Percentiles rank a stretch among this genome's conserved stretches.
phyloP scores from a whole-genome alignment of 2,113 vertebrate species.

The Pollimyrus isidori region DNA sequence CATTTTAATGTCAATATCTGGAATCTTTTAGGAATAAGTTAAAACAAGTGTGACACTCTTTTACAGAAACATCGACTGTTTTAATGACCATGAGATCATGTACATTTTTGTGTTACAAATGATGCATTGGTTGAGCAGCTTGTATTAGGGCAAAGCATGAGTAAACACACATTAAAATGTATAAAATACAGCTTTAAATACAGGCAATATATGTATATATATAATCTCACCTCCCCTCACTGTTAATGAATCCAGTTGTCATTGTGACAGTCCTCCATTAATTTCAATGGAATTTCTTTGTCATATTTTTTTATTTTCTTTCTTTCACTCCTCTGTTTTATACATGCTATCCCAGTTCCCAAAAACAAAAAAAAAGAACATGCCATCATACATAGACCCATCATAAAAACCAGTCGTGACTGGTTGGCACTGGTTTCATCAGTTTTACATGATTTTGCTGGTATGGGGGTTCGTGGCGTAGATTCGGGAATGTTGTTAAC shows the following conservation, averaged over 20 bases:
- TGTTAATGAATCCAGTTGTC: constrained; percentile 34
- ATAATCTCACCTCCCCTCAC: background rate
- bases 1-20: background rate
- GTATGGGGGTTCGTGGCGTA: constrained; percentile 20
- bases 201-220: background rate
- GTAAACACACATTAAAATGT: background rate
- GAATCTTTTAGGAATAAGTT: background rate
- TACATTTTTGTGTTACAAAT: background rate
- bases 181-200: constrained; percentile 1
- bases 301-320: constrained; percentile 14
- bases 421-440: constrained; percentile 26
- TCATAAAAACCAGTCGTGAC: constrained; percentile 35
- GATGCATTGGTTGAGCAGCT: background rate
- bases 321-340: constrained; percentile 38
- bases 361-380: constrained; percentile 43
- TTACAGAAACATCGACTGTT: background rate
- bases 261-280: constrained; percentile 45
- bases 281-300: constrained; percentile 49
- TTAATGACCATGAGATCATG: background rate
- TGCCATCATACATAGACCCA: constrained; percentile 46
- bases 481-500: constrained; percentile 42
- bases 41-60: background rate
- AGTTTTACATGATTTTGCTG: constrained; percentile 29
- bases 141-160: background rate
- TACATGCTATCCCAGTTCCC: constrained; percentile 38